Evolutionary conservation across 2,888 invertebrate genomes (phyloP), one percentile per base, ranked within the genome.

Genomic region (Eupithecia abbreviata): DNA sequence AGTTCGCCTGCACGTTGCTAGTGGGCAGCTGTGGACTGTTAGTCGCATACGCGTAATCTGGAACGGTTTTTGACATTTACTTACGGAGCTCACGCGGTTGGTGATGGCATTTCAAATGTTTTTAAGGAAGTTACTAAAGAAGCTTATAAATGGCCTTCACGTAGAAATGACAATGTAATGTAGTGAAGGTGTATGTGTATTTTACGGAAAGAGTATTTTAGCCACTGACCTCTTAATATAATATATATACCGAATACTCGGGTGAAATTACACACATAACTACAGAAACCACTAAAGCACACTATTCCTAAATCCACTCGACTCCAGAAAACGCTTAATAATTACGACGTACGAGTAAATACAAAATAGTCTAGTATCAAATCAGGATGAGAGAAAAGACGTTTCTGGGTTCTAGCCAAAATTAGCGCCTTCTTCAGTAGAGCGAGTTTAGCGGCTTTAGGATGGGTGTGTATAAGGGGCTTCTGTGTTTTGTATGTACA

Each of bases 11-110:
- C 74, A 95, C 86, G 74, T 92, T 90, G 72, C 92, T 93, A 66
- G 95, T 87, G 18, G 91, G 90, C 82, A 95, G 84, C 80, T 94
- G 95, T 73, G 93, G 92, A 79, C 86, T 92, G 84, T 90, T 92
- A 71, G 90, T 85, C 69, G 89, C 79, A 86, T 89, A 93, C 15
- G 80, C 81, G 82, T 89, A 93, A 87, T 93, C 93, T 93, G 87
- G 2, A 70, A 41, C 13, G n/a, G 62, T 49, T 41, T 49, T 18
- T 74, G 42, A 42, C 6, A 66, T 66, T 66, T 66, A 65, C 65
- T 65, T 65, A 65, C 65, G 41, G 55, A 55, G n/a, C 55, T 55
- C 6, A 7, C n/a, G 55, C 51, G 51, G n/a, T 51, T 13, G 15
- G n/a, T 51, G 51, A 51, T n/a, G 0, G 4, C 15, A 51, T 51